Evolutionary conservation across 2,113 vertebrate species (phyloP).

Genomic region (Embiotoca jacksoni): DNA sequence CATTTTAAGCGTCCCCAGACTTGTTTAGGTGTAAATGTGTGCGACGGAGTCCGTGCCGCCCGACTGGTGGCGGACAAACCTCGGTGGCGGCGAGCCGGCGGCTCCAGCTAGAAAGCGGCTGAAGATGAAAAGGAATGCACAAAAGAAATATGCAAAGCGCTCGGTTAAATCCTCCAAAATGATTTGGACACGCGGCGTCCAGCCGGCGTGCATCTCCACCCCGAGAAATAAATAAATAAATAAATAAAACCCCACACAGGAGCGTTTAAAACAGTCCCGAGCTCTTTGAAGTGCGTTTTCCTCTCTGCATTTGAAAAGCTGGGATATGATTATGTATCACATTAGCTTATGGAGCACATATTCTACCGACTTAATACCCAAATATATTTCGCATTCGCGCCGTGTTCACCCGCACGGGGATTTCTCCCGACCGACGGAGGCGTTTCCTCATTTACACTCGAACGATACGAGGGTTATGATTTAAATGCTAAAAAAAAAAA

Average conservation of each 20-base stretch:
- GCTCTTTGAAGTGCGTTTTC: conserved; percentile 47
- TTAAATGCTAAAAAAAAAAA: background rate
- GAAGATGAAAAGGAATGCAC: conserved; percentile 51
- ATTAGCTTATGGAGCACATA: conserved; percentile 6
- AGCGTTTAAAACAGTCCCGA: conserved; percentile 27
- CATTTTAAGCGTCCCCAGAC: background rate
- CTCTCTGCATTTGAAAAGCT: conserved; percentile 16
- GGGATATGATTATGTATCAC: conserved; percentile 22
- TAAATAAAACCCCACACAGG: conserved; percentile 18
- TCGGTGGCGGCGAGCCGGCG: conserved; percentile 31
- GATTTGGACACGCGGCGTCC: conserved; percentile 34
- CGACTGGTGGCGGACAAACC: background rate
- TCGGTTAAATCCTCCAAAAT: conserved; percentile 50
- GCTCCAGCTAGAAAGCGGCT: conserved; percentile 38
- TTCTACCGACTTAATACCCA: conserved; percentile 4
- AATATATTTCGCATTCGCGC: conserved; percentile 9
- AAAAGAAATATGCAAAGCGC: conserved; percentile 45
- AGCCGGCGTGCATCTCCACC: background rate
- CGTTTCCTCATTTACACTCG: conserved; percentile 18
- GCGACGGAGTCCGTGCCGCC: background rate
- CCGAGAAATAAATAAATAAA: too few relatives aligned
- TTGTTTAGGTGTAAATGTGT: background rate
- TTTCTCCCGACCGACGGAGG: background rate
- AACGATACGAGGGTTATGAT: background rate
- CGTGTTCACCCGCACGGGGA: conserved; percentile 16